Evolutionary conservation across 2,113 vertebrate genomes (phyloP).

Genomic region (Coptodon rendalli): DNA sequence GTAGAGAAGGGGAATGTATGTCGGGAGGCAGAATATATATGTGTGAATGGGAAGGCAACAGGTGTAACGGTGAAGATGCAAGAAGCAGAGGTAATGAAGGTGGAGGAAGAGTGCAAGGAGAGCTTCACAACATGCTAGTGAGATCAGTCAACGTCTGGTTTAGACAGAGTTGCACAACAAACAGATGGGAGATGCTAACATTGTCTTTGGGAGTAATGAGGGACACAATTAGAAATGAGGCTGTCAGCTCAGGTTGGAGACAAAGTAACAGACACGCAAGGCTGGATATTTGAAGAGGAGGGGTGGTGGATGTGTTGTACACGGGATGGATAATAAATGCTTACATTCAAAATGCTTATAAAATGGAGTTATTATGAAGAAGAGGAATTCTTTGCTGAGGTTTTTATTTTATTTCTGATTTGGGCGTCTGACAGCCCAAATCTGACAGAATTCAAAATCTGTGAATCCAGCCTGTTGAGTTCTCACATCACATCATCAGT

Average conservation of each 20-base stretch:
- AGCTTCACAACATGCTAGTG: rapidly evolving
- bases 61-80: not conserved
- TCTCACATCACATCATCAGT: not conserved
- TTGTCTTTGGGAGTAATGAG: not conserved
- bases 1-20: not conserved
- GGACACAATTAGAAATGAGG: not conserved
- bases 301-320: not conserved
- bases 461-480: not conserved
- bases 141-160: not conserved
- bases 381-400: not conserved
- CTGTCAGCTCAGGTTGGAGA: not conserved
- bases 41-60: not conserved
- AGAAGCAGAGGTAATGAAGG: not conserved
- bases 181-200: not conserved
- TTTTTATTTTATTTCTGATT: not conserved
- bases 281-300: not conserved
- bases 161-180: not conserved
- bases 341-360: not conserved
- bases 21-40: not conserved
- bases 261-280: not conserved
- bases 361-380: not conserved
- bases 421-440: not conserved
- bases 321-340: rapidly evolving
- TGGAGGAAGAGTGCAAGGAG: not conserved
- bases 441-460: not conserved